Conservation (phyloP, 2,113 vertebrate species). For the Zapus hudsonius region DNA sequence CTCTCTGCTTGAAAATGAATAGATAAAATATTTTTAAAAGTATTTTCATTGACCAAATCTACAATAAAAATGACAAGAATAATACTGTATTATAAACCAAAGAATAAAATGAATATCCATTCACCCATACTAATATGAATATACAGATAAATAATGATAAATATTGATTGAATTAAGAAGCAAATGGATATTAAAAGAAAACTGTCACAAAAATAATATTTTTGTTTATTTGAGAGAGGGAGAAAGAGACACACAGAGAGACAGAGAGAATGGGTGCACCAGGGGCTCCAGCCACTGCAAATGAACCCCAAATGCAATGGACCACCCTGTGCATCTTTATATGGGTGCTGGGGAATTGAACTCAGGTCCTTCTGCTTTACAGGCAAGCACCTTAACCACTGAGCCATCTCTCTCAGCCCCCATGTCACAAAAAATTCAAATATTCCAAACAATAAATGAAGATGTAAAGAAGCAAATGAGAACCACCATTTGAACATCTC, state of each 20-base stretch:
- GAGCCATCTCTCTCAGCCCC: no score
- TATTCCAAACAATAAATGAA: conserved; percentile 25
- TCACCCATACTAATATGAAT: neutral
- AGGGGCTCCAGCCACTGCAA: no score
- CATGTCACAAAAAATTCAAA: neutral
- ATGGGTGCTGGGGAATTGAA: no score
- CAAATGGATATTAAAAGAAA: neutral
- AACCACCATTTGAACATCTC: neutral
- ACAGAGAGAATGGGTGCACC: no score
- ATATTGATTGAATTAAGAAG: conserved; percentile 9
- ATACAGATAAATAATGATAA: neutral
- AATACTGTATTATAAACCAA: neutral
- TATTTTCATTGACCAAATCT: neutral
- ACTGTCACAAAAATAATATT: neutral
- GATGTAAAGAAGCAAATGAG: conserved; percentile 19
- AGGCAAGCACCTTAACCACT: no score
- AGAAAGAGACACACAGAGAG: no score
- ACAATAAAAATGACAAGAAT: neutral
- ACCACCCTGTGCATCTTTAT: no score
- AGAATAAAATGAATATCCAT: neutral
- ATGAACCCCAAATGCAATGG: no score
- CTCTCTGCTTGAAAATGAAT: no score
- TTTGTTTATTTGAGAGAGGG: no score
- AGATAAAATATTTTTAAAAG: conserved; percentile 27
- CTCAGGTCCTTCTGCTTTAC: no score